Base-by-base conservation (phyloP, 2,888 invertebrate genomes). In the Crematogaster levior region DNA sequence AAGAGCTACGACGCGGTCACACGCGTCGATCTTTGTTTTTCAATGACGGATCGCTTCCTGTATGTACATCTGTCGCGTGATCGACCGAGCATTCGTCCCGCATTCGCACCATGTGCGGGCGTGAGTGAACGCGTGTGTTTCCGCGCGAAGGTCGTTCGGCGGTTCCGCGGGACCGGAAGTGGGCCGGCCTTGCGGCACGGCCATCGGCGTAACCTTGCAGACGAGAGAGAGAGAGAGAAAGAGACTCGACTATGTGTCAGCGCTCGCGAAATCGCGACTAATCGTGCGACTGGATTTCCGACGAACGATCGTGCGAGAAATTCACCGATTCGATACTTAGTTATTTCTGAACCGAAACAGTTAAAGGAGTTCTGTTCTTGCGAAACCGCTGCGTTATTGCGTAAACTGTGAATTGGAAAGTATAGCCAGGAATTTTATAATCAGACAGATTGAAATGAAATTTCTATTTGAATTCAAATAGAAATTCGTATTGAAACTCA, bases 121-220 rank as follows among this genome's bases (percentile, higher is more conserved):
- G 75, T 74, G 84, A 77, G 68, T 90, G 92, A 90, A 90, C 91
- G 92, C 90, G 91, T 91, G 90, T 91, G 90, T 91, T 93, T 93
- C 92, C 91, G 92, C 92, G 89, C 92, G 93, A 93, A 92, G 93
- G 92, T 93, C 92, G 92, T 91, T 88, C 88, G 89, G 87, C 87
- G 90, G 90, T 91, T 92, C 87, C 88, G 89, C 89, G 89, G 89
- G 90, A 93, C 93, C 94, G 94, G 94, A 94, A 94, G 92, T 94
- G 92, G 91, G 91, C 92, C 93, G 94, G 91, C 94, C 94, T 93
- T 94, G 94, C 91, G 88, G 90, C 89, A 91, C 92, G 92, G 91
- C 93, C 92, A 92, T 92, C 91, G 51, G 91, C 91, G 91, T 91
- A 91, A 89, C 89, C 89, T 90, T 86, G 89, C 88, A 88, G 89